These are phyloP conservation scores for Apostichopus leukothele DNA, from an alignment of 53 echinoderm and acorn worm species.

Conservation along the genomic window DNA sequence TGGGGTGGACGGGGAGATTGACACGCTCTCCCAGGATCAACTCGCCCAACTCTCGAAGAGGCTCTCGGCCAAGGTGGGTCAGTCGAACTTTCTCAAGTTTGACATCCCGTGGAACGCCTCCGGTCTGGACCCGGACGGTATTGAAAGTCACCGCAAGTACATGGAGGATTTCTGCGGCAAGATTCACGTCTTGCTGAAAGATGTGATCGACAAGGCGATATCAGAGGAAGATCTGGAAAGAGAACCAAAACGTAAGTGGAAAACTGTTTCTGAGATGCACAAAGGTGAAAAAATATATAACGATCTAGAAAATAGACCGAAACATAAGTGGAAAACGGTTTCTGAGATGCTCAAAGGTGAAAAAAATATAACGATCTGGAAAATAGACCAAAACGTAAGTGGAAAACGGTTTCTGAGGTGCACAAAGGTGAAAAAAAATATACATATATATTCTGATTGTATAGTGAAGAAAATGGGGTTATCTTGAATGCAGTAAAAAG, in stretches of 20 bases:
- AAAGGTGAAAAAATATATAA: no score
- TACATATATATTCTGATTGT: no score
- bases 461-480: no score
- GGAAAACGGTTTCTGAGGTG: no score
- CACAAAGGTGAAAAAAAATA: no score
- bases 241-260: conserved; percentile 67
- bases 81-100: conserved; percentile 88
- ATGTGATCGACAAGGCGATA: conserved; percentile 80
- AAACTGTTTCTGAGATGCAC: no score
- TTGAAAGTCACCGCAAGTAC: conserved; percentile 82
- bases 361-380: conserved; percentile 50
- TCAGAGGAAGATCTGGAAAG: conserved; percentile 78
- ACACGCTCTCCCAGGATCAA: conserved; percentile 80
- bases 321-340: no score
- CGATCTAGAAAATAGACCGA: no score
- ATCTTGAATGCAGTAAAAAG: no score
- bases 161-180: conserved; percentile 73
- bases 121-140: conserved; percentile 80
- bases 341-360: no score
- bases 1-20: conserved; percentile 60
- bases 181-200: conserved; percentile 69
- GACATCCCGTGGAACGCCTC: conserved; percentile 90
- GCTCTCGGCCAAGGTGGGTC: conserved; percentile 79
- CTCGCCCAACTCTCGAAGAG: conserved; percentile 86
- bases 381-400: conserved; percentile 70